Evolutionary conservation across 2,797 vertebrate species (phyloP), one percentile per base, ranked within the genome.

Genomic region (Amblyopsis hoosieri): DNA sequence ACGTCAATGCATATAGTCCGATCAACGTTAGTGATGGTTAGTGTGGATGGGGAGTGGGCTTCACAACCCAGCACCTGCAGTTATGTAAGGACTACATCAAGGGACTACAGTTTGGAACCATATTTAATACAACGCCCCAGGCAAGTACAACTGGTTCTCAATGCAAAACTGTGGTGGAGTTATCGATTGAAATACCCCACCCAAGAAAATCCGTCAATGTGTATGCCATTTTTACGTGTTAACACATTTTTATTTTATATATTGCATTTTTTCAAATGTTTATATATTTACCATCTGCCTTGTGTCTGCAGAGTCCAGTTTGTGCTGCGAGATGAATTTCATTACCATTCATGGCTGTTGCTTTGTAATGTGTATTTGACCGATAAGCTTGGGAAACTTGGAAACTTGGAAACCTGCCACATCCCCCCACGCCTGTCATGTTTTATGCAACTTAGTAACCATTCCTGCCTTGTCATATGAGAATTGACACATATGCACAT

Each of bases 1-100:
- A 54, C 48, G 62, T 69, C 78, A 74, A 19, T 53, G 74, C 74
- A 64, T 67, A 65, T 15, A 12, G 29, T 42, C 64, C 15, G 29
- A 60, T 70, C 60, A 79, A 74, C 57, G 54, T 46, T 12, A 57
- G 42, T 63, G 55, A 51, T 10, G 3, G 63, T 52, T 29, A 57
- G 17, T 12, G 3, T 14, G 54, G 17, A 12, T 45, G 51, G 65
- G 54, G 67, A 66, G 23, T 54, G 63, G 33, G 12, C 45, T 12
- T 3, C 4, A 10, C 17, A 10, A 15, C 9, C 37, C 13, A 23
- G 8, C 12, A 9, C 37, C 46, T 66, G 55, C 12, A 45, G 29
- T 68, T 51, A 33, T 29, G 8, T 37, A 57, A 59, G 23, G 49
- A 45, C 14, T 62, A 60, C 52, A 71, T 50, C 49, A 11, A 8